These are phyloP conservation scores for Pachycephus smyrnensis DNA, from an alignment of 2,888 invertebrate species.

Conservation along the genomic window DNA sequence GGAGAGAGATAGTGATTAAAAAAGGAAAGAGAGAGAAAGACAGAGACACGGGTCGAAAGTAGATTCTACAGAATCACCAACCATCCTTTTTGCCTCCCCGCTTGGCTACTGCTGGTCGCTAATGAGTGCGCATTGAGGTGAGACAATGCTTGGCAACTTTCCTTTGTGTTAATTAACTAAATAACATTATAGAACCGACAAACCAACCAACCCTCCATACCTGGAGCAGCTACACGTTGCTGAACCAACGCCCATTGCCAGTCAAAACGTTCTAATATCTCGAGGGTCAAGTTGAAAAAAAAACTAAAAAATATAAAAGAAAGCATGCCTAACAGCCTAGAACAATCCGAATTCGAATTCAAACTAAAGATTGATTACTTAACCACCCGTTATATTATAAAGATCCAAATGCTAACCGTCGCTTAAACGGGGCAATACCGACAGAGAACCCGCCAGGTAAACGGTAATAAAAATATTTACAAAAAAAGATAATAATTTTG, in stretches of 20 bases:
- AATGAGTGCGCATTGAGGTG: constrained; percentile 51
- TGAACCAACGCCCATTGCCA: neutral
- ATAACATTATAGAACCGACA: constrained; percentile 38
- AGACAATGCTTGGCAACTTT: constrained; percentile 47
- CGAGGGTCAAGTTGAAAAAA: neutral
- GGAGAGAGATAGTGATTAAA: constrained; percentile 7
- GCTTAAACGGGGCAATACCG: too few species aligned
- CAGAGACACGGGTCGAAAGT: constrained; percentile 18
- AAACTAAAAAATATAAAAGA: neutral
- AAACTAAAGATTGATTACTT: neutral
- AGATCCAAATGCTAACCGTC: neutral
- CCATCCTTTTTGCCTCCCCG: constrained; percentile 18
- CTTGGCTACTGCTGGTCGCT: constrained; percentile 33
- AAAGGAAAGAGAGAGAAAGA: constrained; percentile 4
- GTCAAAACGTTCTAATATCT: neutral
- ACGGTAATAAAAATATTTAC: neutral
- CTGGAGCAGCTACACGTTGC: neutral
- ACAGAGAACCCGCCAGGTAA: too few species aligned
- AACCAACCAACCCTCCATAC: neutral
- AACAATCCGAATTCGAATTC: neutral
- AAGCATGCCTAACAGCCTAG: too few species aligned
- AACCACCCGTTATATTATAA: neutral
- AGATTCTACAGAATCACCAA: constrained; percentile 39
- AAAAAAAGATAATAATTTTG: too few species aligned
- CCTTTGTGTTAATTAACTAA: constrained; percentile 50